Evolutionary conservation across 2,888 invertebrate genomes (phyloP).

Genomic region (Rhingia campestris): DNA sequence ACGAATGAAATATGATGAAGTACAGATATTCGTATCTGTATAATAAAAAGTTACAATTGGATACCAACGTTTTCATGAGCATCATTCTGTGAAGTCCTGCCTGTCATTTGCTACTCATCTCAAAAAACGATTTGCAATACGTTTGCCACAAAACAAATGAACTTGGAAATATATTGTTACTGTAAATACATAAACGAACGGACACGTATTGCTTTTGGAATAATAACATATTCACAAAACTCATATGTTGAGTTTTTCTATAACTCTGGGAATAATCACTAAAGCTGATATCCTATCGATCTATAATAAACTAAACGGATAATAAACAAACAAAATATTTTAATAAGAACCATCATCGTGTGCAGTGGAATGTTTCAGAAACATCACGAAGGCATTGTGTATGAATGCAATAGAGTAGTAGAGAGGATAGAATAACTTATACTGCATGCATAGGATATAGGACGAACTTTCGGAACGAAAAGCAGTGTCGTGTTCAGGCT

Average conservation of each 20-base stretch:
- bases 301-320: too few species aligned
- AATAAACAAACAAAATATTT: too few species aligned
- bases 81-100: conserved; percentile 26
- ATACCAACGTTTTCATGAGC: conserved; percentile 51
- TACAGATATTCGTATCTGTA: background rate
- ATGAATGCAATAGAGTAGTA: too few species aligned
- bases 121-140: conserved; percentile 22
- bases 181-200: too few species aligned
- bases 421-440: too few species aligned
- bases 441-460: too few species aligned
- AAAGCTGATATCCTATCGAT: too few species aligned
- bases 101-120: conserved; percentile 17
- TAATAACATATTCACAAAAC: background rate
- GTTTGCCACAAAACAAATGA: conserved; percentile 15
- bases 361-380: too few species aligned
- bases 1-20: conserved; percentile 49
- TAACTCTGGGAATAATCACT: too few species aligned
- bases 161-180: background rate
- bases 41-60: conserved; percentile 60
- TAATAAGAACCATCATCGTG: too few species aligned
- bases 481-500: background rate
- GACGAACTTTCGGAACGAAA: background rate
- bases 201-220: too few species aligned
- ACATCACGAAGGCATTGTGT: too few species aligned
- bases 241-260: background rate